Evolutionary conservation across 2,888 invertebrate genomes (phyloP).

Genomic region (Sussaba pulchella): DNA sequence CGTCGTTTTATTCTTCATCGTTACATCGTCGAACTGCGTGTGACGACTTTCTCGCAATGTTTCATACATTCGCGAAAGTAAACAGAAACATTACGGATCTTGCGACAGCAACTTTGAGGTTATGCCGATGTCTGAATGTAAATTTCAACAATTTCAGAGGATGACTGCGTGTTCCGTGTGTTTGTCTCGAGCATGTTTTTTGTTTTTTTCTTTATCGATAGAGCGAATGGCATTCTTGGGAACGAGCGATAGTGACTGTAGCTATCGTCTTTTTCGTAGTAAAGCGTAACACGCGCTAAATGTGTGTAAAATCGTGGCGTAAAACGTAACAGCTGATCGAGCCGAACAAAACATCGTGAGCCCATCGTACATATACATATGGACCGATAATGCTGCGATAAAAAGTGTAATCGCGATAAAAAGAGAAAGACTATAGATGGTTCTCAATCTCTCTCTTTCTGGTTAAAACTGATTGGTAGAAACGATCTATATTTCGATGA

Average conservation of each 20-base stretch:
- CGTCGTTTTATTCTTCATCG: constrained; percentile 22
- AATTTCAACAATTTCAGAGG: constrained; percentile 41
- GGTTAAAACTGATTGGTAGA: too few relatives aligned
- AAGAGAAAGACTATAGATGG: too few relatives aligned
- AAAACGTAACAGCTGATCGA: constrained; percentile 57
- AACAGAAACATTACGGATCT: constrained; percentile 10
- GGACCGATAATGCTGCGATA: too few relatives aligned
- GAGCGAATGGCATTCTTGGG: constrained; percentile 6
- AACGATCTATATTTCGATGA: too few relatives aligned
- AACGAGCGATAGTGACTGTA: constrained; percentile 1
- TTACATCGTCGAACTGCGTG: not conserved
- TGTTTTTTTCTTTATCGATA: constrained; percentile 37
- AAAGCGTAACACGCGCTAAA: constrained; percentile 9
- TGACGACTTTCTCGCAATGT: not conserved
- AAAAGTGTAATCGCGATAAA: too few relatives aligned
- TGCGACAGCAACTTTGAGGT: not conserved
- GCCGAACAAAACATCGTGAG: constrained; percentile 14
- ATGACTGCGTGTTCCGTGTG: constrained; percentile 33
- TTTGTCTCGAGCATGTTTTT: constrained; percentile 42
- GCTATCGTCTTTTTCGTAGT: constrained; percentile 9
- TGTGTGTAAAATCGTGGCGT: too few relatives aligned
- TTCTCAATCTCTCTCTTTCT: too few relatives aligned
- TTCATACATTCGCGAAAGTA: not conserved
- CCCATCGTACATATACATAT: too few relatives aligned
- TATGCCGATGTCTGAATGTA: constrained; percentile 10